phyloP scores from a whole-genome alignment of 1,140 invertebrate genomes.

The Drosophila leontia region DNA sequence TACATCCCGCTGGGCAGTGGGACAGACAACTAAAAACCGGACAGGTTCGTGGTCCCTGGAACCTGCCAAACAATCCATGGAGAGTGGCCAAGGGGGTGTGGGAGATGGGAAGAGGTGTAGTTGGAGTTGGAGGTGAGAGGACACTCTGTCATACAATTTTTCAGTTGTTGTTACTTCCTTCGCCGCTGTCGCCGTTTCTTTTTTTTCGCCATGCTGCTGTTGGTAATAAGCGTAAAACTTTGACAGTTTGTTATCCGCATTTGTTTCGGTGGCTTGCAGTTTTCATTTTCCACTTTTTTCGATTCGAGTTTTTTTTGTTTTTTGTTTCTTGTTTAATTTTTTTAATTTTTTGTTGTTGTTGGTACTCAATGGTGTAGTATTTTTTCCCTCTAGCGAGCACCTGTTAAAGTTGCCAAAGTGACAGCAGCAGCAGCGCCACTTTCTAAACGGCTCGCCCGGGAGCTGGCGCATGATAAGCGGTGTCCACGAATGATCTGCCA shows the following conservation, averaged over 20 bases:
- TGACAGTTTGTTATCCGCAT: constrained; percentile 82
- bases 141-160: constrained; percentile 70
- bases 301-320: background rate
- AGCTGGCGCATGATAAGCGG: constrained; percentile 58
- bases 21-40: constrained; percentile 35
- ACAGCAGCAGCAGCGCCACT: constrained; percentile 51
- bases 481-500: constrained; percentile 50
- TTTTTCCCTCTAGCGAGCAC: constrained; percentile 62
- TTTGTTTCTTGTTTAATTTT: constrained; percentile 26
- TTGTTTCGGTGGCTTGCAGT: constrained; percentile 65
- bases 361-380: constrained; percentile 1
- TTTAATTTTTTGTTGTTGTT: constrained; percentile 10
- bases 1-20: constrained; percentile 20
- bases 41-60: constrained; percentile 44
- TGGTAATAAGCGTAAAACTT: constrained; percentile 80
- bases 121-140: constrained; percentile 25
- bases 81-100: background rate
- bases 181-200: constrained; percentile 7
- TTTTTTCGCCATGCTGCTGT: constrained; percentile 32
- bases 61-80: constrained; percentile 19
- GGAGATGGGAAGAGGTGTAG: background rate
- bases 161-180: constrained; percentile 41
- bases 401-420: constrained; percentile 68
- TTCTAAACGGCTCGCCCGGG: constrained; percentile 68
- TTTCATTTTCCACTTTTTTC: constrained; percentile 34